A percentile compares a stretch with the other conserved stretches of the same genome.
phyloP scores from a whole-genome alignment of 2,888 invertebrate species.

The Synanthedon myopaeformis region DNA sequence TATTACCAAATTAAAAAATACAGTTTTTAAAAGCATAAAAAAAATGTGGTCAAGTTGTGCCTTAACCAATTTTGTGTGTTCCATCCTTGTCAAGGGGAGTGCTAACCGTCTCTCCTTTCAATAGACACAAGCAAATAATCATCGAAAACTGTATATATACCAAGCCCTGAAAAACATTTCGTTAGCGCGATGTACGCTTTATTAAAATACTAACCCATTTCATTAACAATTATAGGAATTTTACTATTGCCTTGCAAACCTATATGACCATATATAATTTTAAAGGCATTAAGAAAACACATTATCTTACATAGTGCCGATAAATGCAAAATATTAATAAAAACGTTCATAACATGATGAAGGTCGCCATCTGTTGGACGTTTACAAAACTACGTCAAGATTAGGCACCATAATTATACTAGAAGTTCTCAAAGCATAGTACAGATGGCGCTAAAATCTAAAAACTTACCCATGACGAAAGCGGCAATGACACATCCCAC shows the following conservation, averaged over 20 bases:
- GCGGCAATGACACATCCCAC: conserved; percentile 50
- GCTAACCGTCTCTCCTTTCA: conserved; percentile 98
- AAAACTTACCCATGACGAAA: conserved; percentile 43
- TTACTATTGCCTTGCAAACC: too few species aligned
- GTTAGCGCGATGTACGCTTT: conserved; percentile 12
- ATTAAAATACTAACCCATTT: background rate
- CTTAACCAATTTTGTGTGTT: conserved; percentile 32
- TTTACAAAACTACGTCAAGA: background rate
- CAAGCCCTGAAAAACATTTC: conserved; percentile 8
- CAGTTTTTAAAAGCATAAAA: conserved; percentile 3
- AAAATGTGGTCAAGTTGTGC: conserved; percentile 21
- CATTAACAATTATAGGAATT: conserved; percentile 1
- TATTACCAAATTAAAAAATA: too few species aligned
- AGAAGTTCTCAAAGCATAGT: background rate
- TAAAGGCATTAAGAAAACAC: too few species aligned
- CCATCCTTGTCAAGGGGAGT: conserved; percentile 98
- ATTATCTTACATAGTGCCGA: too few species aligned
- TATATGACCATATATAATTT: too few species aligned
- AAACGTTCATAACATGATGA: too few species aligned
- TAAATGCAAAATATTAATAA: too few species aligned
- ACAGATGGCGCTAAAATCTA: background rate
- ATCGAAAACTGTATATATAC: conserved; percentile 13
- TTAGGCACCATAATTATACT: background rate
- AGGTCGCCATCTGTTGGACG: background rate
- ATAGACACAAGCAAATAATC: conserved; percentile 78